Evolutionary conservation across 1,140 invertebrate species (phyloP).

Genomic region (Bombus confusus): DNA sequence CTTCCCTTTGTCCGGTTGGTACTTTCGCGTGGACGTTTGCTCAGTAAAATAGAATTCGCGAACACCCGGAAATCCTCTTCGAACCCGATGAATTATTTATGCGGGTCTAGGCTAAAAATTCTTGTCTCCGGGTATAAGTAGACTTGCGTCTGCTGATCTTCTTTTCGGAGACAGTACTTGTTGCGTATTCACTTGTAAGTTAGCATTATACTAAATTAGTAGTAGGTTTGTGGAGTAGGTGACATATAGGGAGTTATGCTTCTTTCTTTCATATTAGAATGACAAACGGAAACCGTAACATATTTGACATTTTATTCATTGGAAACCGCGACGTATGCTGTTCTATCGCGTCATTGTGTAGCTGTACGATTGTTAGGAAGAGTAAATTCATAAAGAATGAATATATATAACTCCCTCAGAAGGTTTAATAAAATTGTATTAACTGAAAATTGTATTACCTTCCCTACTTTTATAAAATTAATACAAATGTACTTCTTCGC

Average conservation of each 20-base stretch:
- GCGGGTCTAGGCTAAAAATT: neutral
- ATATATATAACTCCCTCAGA: no score
- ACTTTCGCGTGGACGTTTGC: slow-evolving; percentile 29
- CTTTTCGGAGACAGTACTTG: neutral
- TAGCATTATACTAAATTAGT: neutral
- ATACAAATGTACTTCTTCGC: no score
- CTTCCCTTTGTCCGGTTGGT: slow-evolving; percentile 39
- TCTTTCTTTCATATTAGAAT: no score
- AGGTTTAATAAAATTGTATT: no score
- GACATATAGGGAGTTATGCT: neutral
- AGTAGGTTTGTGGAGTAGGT: neutral
- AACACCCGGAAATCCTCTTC: slow-evolving; percentile 1
- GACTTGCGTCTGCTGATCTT: neutral
- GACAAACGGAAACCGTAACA: neutral
- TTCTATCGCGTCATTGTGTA: no score
- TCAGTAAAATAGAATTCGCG: neutral
- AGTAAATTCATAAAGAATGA: no score
- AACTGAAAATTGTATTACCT: no score
- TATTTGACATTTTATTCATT: no score
- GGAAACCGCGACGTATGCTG: no score
- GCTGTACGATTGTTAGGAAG: no score
- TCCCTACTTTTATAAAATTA: no score
- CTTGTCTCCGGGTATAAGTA: neutral
- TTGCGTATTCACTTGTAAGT: neutral
- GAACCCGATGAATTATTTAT: slow-evolving; percentile 37